Evolutionary conservation across 2,113 vertebrate species (phyloP).

Genomic region (Carollia perspicillata): DNA sequence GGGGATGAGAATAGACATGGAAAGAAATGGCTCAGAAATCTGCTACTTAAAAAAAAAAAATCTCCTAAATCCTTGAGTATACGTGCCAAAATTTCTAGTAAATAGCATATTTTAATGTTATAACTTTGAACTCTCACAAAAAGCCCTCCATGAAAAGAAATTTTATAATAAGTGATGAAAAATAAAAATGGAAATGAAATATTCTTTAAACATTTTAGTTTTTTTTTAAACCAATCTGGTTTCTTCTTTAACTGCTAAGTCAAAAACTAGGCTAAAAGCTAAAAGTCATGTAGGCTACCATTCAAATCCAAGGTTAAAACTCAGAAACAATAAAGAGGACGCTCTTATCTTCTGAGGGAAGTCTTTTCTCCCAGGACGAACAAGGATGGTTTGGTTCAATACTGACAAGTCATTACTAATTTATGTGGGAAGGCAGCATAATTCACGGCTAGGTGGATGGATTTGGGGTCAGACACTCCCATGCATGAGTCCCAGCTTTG

Average conservation of each 20-base stretch:
- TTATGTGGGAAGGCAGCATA: not conserved
- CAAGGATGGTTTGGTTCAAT: not conserved
- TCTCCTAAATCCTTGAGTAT: not conserved
- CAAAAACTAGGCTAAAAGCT: not conserved
- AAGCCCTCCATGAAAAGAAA: not conserved
- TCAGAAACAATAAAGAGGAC: not conserved
- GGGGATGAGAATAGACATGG: not conserved
- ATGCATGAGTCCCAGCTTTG: not conserved
- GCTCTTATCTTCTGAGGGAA: not conserved
- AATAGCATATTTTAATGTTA: not conserved
- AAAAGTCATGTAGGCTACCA: not conserved
- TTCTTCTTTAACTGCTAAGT: not conserved
- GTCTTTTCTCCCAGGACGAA: not conserved
- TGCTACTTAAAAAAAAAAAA: not conserved
- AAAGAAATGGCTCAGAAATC: not conserved
- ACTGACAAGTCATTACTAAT: not conserved
- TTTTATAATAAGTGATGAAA: not conserved
- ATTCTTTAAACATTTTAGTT: not conserved
- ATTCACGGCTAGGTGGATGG: not conserved
- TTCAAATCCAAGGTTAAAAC: not conserved
- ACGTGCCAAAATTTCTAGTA: not conserved
- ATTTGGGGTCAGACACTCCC: not conserved
- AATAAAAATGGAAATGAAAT: conserved; percentile 5
- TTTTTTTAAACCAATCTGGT: not conserved
- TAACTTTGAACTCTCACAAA: not conserved